These are phyloP conservation scores for Apodemia mormo DNA, from an alignment of 2,888 invertebrate genomes.

Conservation along the genomic window DNA sequence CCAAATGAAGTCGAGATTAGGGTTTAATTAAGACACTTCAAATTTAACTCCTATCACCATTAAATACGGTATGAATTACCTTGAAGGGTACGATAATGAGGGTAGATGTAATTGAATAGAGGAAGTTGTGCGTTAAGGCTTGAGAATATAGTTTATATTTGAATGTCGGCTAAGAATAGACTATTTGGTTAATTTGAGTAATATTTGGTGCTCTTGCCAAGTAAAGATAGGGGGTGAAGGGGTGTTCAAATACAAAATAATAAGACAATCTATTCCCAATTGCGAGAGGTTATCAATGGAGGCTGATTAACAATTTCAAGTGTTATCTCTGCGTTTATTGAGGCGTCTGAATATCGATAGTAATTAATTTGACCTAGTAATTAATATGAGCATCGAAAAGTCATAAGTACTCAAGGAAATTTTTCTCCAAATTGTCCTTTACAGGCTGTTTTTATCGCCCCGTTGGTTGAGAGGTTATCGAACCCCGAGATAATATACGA, in stretches of 20 bases:
- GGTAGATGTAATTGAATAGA: slow-evolving; percentile 7
- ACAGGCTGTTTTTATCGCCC: too few relatives aligned
- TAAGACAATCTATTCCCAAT: neutral
- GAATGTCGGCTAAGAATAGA: neutral
- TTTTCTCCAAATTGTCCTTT: too few relatives aligned
- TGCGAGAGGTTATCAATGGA: neutral
- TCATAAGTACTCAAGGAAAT: too few relatives aligned
- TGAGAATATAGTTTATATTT: neutral
- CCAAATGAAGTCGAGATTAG: slow-evolving; percentile 16
- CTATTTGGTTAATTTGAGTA: slow-evolving; percentile 13
- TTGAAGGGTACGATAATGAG: slow-evolving; percentile 13
- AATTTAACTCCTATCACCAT: slow-evolving; percentile 7
- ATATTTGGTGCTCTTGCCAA: slow-evolving; percentile 4
- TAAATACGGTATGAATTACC: slow-evolving; percentile 11
- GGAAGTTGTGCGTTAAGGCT: slow-evolving; percentile 9
- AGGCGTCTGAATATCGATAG: too few relatives aligned
- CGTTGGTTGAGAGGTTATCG: too few relatives aligned
- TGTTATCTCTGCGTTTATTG: neutral
- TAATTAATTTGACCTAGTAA: too few relatives aligned
- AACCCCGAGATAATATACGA: too few relatives aligned
- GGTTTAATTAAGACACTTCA: neutral
- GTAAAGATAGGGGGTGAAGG: neutral
- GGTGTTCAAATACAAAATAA: neutral
- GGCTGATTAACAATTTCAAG: neutral
- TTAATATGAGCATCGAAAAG: too few relatives aligned